Conservation (phyloP, 2,888 invertebrate genomes). For the Rapana venosa region DNA sequence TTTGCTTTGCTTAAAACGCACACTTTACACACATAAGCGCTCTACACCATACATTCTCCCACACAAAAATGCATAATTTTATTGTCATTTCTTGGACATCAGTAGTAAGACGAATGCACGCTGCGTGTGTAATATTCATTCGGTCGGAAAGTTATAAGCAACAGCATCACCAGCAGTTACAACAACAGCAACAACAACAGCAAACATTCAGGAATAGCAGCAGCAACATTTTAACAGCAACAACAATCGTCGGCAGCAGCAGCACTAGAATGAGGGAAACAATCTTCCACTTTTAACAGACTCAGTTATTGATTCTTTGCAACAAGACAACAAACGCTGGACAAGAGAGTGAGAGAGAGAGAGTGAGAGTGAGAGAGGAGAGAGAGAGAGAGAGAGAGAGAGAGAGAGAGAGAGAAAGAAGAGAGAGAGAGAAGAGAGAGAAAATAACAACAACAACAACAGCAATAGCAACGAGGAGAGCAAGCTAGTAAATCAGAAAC, state of each 20-base stretch:
- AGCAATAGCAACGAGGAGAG: too few relatives aligned
- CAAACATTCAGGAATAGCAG: background rate
- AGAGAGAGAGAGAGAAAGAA: background rate
- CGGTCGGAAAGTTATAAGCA: background rate
- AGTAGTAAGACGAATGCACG: background rate
- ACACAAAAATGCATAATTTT: too few relatives aligned
- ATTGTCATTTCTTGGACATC: too few relatives aligned
- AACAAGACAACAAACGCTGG: background rate
- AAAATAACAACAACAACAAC: too few relatives aligned
- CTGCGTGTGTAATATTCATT: background rate
- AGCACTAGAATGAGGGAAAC: background rate
- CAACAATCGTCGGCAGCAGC: too few relatives aligned
- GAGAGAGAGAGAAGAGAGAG: conserved; percentile 5
- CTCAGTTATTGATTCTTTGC: too few relatives aligned
- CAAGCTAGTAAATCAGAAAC: too few relatives aligned
- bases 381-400: background rate
- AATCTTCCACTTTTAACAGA: too few relatives aligned
- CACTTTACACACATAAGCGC: too few relatives aligned
- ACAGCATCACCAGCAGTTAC: background rate
- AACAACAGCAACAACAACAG: background rate
- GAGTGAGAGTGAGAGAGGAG: background rate
- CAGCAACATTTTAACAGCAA: background rate
- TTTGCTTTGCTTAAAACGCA: too few relatives aligned
- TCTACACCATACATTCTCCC: too few relatives aligned
- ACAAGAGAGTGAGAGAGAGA: background rate